phyloP scores from a whole-genome alignment of 1,140 invertebrate species.

The Lordiphosa mommai region DNA sequence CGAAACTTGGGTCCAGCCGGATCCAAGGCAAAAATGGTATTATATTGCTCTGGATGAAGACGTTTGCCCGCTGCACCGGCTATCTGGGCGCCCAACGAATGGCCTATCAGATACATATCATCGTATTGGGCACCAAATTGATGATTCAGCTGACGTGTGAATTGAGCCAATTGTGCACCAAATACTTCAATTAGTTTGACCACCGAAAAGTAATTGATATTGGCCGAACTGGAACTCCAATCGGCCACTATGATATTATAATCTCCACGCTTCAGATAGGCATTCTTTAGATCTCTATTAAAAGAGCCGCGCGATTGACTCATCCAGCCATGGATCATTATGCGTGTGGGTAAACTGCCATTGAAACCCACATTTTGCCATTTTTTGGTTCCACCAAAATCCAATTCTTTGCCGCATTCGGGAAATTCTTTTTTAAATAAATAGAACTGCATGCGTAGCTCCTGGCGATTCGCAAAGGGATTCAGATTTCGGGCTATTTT shows the following conservation, averaged over 20 bases:
- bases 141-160: conserved; percentile 48
- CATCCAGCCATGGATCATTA: conserved; percentile 78
- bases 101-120: conserved; percentile 88
- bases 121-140: conserved; percentile 46
- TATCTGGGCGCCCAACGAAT: conserved; percentile 91
- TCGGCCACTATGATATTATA: conserved; percentile 85
- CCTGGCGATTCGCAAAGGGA: conserved; percentile 37
- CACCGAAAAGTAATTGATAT: conserved; percentile 81
- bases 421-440: conserved; percentile 55
- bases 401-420: conserved; percentile 56
- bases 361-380: conserved; percentile 47
- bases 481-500: conserved; percentile 64
- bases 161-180: conserved; percentile 75
- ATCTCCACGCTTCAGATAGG: conserved; percentile 81
- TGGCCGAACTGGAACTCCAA: conserved; percentile 82
- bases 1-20: conserved; percentile 86
- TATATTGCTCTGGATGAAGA: conserved; percentile 80
- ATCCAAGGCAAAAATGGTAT: conserved; percentile 86
- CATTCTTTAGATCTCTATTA: conserved; percentile 77
- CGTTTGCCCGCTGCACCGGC: conserved; percentile 86
- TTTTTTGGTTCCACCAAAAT: conserved; percentile 21
- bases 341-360: conserved; percentile 58
- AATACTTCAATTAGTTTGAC: conserved; percentile 80
- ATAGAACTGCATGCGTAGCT: conserved; percentile 64
- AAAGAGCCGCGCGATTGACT: conserved; percentile 73